Percentiles rank a stretch among this genome's conserved stretches.
phyloP scores from a whole-genome alignment of 2,888 invertebrate species.

The Drosophila gaucha region DNA sequence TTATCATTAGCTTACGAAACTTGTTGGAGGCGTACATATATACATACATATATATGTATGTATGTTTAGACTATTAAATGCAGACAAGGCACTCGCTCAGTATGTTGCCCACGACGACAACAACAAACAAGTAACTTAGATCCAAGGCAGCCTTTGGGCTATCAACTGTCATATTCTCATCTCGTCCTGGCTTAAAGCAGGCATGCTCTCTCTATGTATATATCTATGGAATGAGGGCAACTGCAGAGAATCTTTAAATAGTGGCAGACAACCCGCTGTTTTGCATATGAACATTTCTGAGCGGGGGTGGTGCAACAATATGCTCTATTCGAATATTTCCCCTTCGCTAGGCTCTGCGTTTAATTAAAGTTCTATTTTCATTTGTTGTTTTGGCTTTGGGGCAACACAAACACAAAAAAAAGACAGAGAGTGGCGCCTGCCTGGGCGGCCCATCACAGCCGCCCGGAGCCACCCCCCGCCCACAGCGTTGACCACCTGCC shows the following conservation, averaged over 20 bases:
- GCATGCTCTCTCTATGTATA: not conserved
- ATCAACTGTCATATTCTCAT: constrained; percentile 45
- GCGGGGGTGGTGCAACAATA: constrained; percentile 35
- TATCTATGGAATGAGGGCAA: constrained; percentile 50
- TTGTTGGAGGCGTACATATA: not conserved
- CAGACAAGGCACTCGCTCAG: constrained; percentile 21
- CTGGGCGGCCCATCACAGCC: constrained; percentile 22
- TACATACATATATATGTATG: constrained; percentile 2
- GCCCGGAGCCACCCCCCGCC: constrained; percentile 12
- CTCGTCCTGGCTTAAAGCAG: constrained; percentile 41
- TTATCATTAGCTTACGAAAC: constrained; percentile 23
- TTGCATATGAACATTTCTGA: constrained; percentile 33
- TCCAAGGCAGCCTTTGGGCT: constrained; percentile 29
- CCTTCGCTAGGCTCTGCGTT: constrained; percentile 42
- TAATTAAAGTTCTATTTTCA: constrained; percentile 77
- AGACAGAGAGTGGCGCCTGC: constrained; percentile 57
- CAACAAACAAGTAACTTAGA: constrained; percentile 35
- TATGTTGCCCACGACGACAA: constrained; percentile 14
- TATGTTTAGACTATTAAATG: constrained; percentile 35
- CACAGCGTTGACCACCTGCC: constrained; percentile 59
- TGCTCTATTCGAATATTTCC: constrained; percentile 39
- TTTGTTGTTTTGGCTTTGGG: constrained; percentile 58
- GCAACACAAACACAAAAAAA: constrained; percentile 25
- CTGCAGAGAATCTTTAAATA: constrained; percentile 66
- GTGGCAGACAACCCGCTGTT: constrained; percentile 62